Evolutionary conservation across 2,888 invertebrate genomes (phyloP).

Genomic region (Lithophane leautieri): DNA sequence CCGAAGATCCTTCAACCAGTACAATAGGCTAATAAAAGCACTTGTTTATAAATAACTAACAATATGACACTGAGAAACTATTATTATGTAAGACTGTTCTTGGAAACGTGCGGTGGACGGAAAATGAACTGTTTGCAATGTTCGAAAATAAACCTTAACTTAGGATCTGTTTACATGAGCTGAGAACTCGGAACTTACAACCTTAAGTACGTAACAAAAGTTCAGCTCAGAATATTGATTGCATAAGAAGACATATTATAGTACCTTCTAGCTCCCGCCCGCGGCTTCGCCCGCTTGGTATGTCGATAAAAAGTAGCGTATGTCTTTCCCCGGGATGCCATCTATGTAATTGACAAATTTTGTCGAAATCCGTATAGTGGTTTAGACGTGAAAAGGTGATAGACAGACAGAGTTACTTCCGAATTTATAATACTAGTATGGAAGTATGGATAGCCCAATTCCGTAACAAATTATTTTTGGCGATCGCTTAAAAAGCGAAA

Average conservation of each 20-base stretch:
- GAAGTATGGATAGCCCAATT: too few relatives aligned
- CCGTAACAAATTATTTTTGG: background rate
- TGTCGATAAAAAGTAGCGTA: too few relatives aligned
- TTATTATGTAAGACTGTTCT: constrained; percentile 60
- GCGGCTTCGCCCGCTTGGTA: too few relatives aligned
- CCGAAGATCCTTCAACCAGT: constrained; percentile 55
- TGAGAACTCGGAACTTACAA: background rate
- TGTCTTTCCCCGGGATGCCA: too few relatives aligned
- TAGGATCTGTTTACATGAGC: constrained; percentile 9
- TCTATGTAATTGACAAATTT: too few relatives aligned
- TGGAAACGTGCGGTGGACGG: constrained; percentile 58
- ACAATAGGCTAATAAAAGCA: constrained; percentile 71
- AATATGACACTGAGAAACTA: constrained; percentile 61
- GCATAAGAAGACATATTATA: background rate
- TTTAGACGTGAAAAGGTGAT: too few relatives aligned
- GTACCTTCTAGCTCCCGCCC: too few relatives aligned
- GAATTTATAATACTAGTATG: too few relatives aligned
- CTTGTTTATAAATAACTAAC: constrained; percentile 73
- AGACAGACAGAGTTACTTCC: too few relatives aligned
- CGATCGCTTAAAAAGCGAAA: background rate
- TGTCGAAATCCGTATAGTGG: too few relatives aligned
- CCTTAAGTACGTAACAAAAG: background rate
- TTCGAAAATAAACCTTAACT: constrained; percentile 50
- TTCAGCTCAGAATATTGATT: background rate
- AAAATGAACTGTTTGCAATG: constrained; percentile 42